Evolutionary conservation across 2,113 vertebrate species (phyloP).

Genomic region (Abramis brama): DNA sequence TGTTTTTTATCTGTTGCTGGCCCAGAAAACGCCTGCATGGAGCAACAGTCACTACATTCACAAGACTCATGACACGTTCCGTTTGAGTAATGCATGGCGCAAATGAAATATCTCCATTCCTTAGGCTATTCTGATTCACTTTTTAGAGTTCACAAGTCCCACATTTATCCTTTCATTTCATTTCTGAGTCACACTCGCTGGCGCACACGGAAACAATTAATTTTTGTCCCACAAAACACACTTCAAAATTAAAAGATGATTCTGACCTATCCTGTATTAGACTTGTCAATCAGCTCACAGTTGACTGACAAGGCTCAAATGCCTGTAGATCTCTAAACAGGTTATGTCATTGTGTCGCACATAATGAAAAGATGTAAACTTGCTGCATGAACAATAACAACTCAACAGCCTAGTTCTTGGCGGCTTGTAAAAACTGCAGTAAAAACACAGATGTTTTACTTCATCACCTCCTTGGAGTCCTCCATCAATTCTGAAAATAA

Average conservation of each 20-base stretch:
- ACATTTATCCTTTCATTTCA: conserved; percentile 24
- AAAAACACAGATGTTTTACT: conserved; percentile 49
- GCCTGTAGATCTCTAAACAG: conserved; percentile 2
- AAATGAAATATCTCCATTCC: conserved; percentile 66
- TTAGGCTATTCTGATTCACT: conserved; percentile 64
- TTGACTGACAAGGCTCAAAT: conserved; percentile 22
- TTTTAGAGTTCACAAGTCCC: conserved; percentile 51
- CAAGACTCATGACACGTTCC: conserved; percentile 62
- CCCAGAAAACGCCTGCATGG: conserved; percentile 61
- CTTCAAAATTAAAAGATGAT: conserved; percentile 34
- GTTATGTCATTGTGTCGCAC: conserved; percentile 35
- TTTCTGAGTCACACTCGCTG: conserved; percentile 7
- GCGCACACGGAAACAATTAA: neutral
- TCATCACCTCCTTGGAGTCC: conserved; percentile 32
- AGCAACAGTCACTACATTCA: conserved; percentile 71
- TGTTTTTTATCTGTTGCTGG: conserved; percentile 54
- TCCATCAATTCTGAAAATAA: neutral
- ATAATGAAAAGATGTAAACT: conserved; percentile 29
- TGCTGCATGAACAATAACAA: conserved; percentile 34
- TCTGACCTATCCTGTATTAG: neutral
- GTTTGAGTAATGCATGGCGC: conserved; percentile 55
- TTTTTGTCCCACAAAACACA: neutral
- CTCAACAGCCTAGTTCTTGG: conserved; percentile 40
- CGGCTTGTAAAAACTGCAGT: conserved; percentile 42
- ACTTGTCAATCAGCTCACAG: conserved; percentile 1